Evolutionary conservation across 2,113 vertebrate genomes (phyloP), one percentile per base, ranked within the genome.

Genomic region (Barbus barbus): DNA sequence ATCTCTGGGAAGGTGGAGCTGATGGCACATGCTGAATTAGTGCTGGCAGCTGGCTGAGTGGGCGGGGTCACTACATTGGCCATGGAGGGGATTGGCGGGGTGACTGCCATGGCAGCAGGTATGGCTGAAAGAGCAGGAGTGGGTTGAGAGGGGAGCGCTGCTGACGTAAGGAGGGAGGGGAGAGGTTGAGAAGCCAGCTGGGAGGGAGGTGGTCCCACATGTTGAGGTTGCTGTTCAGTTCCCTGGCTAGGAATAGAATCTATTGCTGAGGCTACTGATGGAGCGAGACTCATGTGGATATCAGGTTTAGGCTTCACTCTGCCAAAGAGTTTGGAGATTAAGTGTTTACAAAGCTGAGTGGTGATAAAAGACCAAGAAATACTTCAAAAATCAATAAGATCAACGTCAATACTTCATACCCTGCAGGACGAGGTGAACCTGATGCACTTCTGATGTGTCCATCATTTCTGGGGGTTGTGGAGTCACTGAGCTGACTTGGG

Each of bases 291-390:
- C 87, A 99, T 93, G 5, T 98, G 97, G 53, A 98, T 93, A 84
- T 99, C 98, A 0, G 96, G 92, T 92, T 99, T 99, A 69, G 96
- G 94, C 90, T 99, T 99, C 82, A 96, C 92, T 20, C 98, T 99
- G 72, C 14, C 67, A 78, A 7, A 51, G 5, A 58, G 72, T 41
- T 20, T 69, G 84, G n/a, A 3, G 6, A 22, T 73, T 73, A 6
- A 0, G 46, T 3, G 53, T 60, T 26, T 65, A 26, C 18, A 44
- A 78, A 61, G 24, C 36, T 2, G 7, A 58, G 5, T n/a, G 28
- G 13, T 7, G 5, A 78, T 44, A 31, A 11, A 9, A 38, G 11
- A 60, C 53, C 22, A 78, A 16, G 22, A 26, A 12, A 61, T 16
- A 58, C 31, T 13, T 38, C 2, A 41, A n/a, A n/a, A n/a, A n/a